Evolutionary conservation across 2,888 invertebrate species (phyloP), one percentile per base, ranked within the genome.

Genomic region (Pogonocherus hispidulus): DNA sequence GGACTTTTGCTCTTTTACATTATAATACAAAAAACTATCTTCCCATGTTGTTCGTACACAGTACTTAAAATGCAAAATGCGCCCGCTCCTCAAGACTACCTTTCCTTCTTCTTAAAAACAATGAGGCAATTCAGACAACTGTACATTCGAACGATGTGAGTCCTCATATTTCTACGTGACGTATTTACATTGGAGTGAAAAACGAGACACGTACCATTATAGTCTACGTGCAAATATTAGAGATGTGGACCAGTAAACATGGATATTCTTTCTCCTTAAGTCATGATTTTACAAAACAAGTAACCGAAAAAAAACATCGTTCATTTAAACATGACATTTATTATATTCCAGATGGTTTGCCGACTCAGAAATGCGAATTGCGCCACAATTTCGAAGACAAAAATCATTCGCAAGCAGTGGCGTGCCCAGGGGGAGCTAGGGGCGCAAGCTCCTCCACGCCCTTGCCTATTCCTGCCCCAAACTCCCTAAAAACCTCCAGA

Each of bases 141-240:
- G 67, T 68, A 68, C 59, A 59, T 59, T 68, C 46, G 63, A 54
- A 52, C 27, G n/a, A 62, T 60, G 59, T 64, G 54, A 57, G 52
- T 68, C 59, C 16, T 59, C 59, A 46, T 47, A 59, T 64, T 68
- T 64, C 59, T 68, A 63, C 66, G 66, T 69, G 66, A 49, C 47
- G 57, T 66, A 62, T 69, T 59, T 54, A 66, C 62, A 66, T 56
- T 59, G 41, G 23, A 14, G 54, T 22, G 63, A 63, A 66, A 69
- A 57, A 66, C 56, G 62, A 47, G 49, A 62, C 66, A 69, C 69
- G 69, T 66, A 46, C 59, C 46, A 8, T 46, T 59, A 18, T n/a
- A 47, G 47, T 18, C 46, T 59, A 59, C 59, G 59, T 59, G 59
- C 23, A 44, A 22, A 47, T 59, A 59, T 59, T 59, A 59, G 46